These are phyloP conservation scores for Metacarcinus magister DNA, from an alignment of 2,888 invertebrate genomes.

Conservation along the genomic window DNA sequence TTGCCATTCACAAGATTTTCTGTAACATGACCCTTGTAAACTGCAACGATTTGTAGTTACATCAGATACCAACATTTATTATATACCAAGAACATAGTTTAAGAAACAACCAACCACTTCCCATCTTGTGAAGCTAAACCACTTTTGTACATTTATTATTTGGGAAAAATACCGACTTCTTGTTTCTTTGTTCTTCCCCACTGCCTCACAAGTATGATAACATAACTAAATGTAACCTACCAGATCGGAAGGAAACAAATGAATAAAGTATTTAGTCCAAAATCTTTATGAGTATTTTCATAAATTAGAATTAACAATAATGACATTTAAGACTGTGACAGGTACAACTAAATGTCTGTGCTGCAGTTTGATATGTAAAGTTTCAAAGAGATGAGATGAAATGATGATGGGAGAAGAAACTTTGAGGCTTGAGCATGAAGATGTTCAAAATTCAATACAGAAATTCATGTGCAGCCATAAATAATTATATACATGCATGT, in stretches of 20 bases:
- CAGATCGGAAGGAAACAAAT: neutral
- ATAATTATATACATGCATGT: neutral
- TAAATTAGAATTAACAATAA: neutral
- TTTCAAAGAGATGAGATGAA: neutral
- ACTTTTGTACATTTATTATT: no score
- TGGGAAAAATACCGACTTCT: no score
- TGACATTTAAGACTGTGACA: neutral
- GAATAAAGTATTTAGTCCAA: neutral
- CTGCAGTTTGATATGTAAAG: neutral
- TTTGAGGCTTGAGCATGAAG: neutral
- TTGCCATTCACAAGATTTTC: no score
- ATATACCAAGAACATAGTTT: no score
- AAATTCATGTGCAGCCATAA: neutral
- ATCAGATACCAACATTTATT: no score
- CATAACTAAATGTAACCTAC: neutral
- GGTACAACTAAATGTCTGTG: neutral
- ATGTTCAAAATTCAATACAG: neutral
- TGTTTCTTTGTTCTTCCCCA: neutral
- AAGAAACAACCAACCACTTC: no score
- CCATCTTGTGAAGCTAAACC: no score
- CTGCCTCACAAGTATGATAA: neutral
- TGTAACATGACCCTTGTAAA: no score
- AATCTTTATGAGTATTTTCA: neutral
- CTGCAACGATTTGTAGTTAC: no score
- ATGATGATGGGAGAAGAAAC: neutral